A percentile compares a stretch with the other conserved stretches of the same genome.
Conservation (phyloP, 1,140 invertebrate species). For the Gryon sp. region DNA sequence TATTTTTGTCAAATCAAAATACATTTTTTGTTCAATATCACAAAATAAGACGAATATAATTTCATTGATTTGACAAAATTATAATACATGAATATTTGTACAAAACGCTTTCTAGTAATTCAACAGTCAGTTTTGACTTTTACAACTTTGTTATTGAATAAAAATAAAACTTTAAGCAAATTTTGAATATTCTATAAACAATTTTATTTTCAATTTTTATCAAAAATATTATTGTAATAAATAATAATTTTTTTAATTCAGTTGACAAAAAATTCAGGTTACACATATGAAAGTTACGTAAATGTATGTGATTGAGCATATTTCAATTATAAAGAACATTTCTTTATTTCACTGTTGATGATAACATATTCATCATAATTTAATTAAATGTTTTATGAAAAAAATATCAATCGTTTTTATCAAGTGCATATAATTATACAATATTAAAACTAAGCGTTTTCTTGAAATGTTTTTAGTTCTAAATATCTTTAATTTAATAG, state of each 20-base stretch:
- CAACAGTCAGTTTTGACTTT: slow-evolving; percentile 18
- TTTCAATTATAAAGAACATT: slow-evolving; percentile 14
- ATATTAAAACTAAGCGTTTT: not conserved
- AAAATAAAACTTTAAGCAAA: not conserved
- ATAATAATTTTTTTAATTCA: too few relatives aligned
- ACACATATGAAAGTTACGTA: slow-evolving; percentile 5
- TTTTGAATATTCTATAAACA: not conserved
- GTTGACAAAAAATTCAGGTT: slow-evolving; percentile 24
- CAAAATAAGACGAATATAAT: not conserved
- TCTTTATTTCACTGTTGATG: too few relatives aligned
- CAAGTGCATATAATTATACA: slow-evolving; percentile 9
- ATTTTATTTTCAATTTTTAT: not conserved
- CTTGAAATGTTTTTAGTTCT: not conserved
- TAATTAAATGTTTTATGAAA: slow-evolving; percentile 10
- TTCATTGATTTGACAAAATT: not conserved
- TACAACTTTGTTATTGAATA: not conserved
- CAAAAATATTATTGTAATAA: too few relatives aligned
- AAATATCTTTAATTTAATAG: not conserved
- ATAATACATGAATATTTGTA: not conserved
- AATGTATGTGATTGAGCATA: not conserved
- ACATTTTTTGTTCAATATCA: not conserved
- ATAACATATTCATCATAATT: slow-evolving; percentile 4
- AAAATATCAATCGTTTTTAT: not conserved
- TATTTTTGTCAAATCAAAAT: slow-evolving; percentile 13
- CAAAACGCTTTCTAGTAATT: not conserved